These are phyloP conservation scores for Falco peregrinus DNA, from an alignment of 2,797 vertebrate genomes.

Conservation along the genomic window DNA sequence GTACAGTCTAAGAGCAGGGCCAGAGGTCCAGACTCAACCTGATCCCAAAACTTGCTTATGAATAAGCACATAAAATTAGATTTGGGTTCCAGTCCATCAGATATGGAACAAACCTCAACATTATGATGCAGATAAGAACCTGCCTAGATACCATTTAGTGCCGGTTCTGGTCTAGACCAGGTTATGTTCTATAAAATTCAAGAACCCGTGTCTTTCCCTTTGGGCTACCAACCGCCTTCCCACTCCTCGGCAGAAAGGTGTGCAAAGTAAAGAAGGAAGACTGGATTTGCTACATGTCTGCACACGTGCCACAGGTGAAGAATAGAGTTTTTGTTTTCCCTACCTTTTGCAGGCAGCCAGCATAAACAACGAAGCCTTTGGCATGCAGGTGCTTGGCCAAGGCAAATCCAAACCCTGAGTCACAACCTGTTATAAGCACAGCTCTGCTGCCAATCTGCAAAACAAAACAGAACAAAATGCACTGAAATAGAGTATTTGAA, in stretches of 20 bases:
- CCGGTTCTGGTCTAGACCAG: neutral
- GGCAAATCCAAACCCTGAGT: constrained; percentile 80
- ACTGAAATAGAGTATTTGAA: neutral
- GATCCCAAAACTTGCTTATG: neutral
- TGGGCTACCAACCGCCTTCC: neutral
- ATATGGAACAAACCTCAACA: neutral
- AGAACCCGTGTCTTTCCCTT: neutral
- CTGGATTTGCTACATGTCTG: neutral
- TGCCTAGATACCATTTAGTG: neutral
- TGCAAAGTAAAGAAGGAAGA: neutral
- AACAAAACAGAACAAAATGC: constrained; percentile 9
- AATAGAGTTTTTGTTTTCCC: neutral
- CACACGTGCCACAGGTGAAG: neutral
- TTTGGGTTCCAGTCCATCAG: neutral
- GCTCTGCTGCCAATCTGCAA: constrained; percentile 76
- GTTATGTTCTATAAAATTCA: neutral
- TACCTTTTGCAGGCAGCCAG: constrained; percentile 83
- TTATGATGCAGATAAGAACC: neutral
- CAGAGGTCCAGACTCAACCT: neutral
- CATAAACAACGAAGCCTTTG: constrained; percentile 79
- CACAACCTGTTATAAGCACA: constrained; percentile 81
- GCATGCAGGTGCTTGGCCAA: constrained; percentile 78
- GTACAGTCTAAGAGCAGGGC: neutral
- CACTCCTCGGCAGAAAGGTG: neutral
- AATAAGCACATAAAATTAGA: neutral